These are phyloP conservation scores for Clinocottus analis DNA, from an alignment of 2,113 vertebrate species.

Conservation along the genomic window DNA sequence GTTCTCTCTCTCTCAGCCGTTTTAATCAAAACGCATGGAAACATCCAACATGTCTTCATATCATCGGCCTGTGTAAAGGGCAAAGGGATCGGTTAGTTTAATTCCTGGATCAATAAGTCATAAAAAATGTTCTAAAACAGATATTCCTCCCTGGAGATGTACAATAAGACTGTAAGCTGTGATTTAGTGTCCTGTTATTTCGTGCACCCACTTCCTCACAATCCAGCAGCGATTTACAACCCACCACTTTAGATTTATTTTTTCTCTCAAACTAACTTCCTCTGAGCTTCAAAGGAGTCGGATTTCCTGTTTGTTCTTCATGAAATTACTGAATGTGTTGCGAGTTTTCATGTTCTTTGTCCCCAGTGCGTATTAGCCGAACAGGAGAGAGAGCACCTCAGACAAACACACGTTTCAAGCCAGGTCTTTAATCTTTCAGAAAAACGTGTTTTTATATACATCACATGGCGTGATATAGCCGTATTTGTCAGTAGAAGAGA, in stretches of 20 bases:
- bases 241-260: slow-evolving; percentile 30
- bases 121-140: slow-evolving; percentile 58
- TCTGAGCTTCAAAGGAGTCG: slow-evolving; percentile 36
- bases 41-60: slow-evolving; percentile 57
- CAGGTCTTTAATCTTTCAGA: slow-evolving; percentile 15
- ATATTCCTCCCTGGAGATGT: slow-evolving; percentile 69
- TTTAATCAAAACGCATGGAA: slow-evolving; percentile 69
- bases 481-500: slow-evolving; percentile 31
- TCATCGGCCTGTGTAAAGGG: slow-evolving; percentile 16
- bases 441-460: slow-evolving; percentile 17
- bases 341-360: slow-evolving; percentile 10
- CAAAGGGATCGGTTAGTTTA: slow-evolving; percentile 47
- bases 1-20: slow-evolving; percentile 4
- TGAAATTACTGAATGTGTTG: background rate
- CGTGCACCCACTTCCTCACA: slow-evolving; percentile 45
- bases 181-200: slow-evolving; percentile 64
- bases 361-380: slow-evolving; percentile 25
- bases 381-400: slow-evolving; percentile 29
- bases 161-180: slow-evolving; percentile 60
- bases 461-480: slow-evolving; percentile 29
- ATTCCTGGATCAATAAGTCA: slow-evolving; percentile 74
- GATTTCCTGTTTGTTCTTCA: slow-evolving; percentile 41
- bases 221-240: slow-evolving; percentile 59
- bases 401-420: slow-evolving; percentile 23
- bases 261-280: slow-evolving; percentile 9